These are phyloP conservation scores for Apomyelois bistriatella DNA, from an alignment of 2,888 invertebrate genomes.

Conservation along the genomic window DNA sequence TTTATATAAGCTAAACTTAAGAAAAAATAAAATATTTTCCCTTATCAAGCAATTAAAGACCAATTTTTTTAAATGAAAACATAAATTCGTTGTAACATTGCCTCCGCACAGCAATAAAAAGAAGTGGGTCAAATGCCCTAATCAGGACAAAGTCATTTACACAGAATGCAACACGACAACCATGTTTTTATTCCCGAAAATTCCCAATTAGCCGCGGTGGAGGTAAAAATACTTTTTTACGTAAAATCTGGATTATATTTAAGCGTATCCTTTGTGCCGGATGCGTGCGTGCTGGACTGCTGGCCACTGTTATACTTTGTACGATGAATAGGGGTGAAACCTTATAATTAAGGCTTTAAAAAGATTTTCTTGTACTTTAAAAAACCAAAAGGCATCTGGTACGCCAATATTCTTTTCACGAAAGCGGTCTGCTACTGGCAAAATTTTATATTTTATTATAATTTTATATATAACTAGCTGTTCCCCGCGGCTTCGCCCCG, in stretches of 20 bases:
- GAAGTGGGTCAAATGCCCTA: background rate
- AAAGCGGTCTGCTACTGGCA: too few species aligned
- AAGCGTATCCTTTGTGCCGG: constrained; percentile 48
- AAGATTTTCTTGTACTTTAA: too few species aligned
- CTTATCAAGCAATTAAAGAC: background rate
- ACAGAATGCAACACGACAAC: background rate
- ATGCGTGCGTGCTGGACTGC: constrained; percentile 47
- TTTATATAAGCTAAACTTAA: too few species aligned
- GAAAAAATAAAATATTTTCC: too few species aligned
- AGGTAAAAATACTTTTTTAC: constrained; percentile 35
- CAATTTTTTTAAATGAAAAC: background rate
- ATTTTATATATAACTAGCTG: too few species aligned
- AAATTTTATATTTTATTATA: too few species aligned
- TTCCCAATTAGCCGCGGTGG: constrained; percentile 48
- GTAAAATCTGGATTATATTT: constrained; percentile 48
- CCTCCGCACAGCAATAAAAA: background rate
- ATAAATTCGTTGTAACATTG: background rate
- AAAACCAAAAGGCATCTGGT: too few species aligned
- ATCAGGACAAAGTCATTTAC: background rate
- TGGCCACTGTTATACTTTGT: constrained; percentile 19
- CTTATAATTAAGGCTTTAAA: background rate
- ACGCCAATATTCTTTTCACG: too few species aligned
- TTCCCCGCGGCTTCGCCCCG: too few species aligned
- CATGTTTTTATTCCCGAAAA: constrained; percentile 29
- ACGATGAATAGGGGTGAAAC: constrained; percentile 27